A percentile compares a stretch with the other conserved stretches of the same genome.
Evolutionary conservation across 1,140 invertebrate genomes (phyloP).

Genomic region (Polypedilum pembai): DNA sequence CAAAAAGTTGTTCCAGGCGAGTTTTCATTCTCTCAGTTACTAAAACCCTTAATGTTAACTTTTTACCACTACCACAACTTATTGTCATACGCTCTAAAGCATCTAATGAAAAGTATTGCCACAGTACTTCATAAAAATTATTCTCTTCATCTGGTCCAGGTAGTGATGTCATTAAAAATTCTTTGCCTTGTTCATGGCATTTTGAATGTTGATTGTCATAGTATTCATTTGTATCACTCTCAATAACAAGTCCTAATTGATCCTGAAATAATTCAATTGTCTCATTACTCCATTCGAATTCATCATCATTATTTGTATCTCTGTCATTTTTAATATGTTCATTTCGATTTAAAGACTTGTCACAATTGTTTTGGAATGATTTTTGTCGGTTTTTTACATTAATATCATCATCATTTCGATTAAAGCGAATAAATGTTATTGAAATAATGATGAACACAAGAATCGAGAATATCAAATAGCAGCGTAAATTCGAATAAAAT

Average conservation of each 20-base stretch:
- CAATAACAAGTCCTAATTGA: background rate
- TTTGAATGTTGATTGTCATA: background rate
- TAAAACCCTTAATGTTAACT: background rate
- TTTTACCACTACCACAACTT: background rate
- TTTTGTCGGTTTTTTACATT: background rate
- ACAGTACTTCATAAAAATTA: background rate
- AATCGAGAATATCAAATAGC: background rate
- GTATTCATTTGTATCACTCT: background rate
- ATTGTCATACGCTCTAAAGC: background rate
- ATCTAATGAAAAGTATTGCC: background rate
- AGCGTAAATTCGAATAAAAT: background rate
- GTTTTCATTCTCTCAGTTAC: background rate
- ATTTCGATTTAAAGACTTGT: background rate
- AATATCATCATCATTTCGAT: background rate
- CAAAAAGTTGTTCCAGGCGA: background rate
- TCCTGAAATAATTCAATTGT: background rate
- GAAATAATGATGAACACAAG: background rate
- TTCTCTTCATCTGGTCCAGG: background rate
- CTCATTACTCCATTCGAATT: background rate
- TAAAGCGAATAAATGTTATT: background rate
- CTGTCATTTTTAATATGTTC: background rate
- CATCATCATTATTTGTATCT: background rate
- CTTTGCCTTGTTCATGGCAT: background rate
- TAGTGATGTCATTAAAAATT: background rate
- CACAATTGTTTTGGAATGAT: background rate